Conservation (phyloP, 2,797 vertebrate genomes). For the Protonibea diacanthus region DNA sequence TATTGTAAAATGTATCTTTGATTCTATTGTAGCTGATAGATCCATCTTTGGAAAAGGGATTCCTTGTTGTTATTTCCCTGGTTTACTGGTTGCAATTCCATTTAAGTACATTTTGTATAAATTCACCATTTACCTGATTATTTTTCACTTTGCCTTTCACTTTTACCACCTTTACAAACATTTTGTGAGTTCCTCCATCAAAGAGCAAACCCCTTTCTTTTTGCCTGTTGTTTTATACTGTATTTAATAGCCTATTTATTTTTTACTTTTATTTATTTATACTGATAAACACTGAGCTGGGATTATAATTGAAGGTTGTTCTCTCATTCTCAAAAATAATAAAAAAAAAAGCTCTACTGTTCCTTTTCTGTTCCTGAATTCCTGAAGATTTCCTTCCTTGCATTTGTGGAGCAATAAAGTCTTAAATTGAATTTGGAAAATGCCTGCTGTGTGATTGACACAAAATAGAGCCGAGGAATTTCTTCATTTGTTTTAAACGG, state of each 20-base stretch:
- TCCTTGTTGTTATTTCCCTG: constrained; percentile 52
- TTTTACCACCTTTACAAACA: constrained; percentile 65
- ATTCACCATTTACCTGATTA: constrained; percentile 62
- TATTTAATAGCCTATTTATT: constrained; percentile 92
- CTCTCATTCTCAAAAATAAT: constrained; percentile 76
- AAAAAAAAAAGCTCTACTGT: constrained; percentile 63
- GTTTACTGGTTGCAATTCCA: constrained; percentile 66
- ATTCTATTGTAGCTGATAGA: constrained; percentile 68
- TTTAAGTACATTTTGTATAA: constrained; percentile 69
- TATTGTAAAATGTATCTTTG: constrained; percentile 61
- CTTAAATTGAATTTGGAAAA: constrained; percentile 37
- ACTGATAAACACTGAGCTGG: constrained; percentile 83
- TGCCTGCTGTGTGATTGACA: constrained; percentile 43
- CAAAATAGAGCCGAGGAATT: constrained; percentile 26
- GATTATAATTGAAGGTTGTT: constrained; percentile 84
- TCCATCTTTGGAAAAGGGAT: constrained; percentile 75
- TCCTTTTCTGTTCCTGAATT: constrained; percentile 29
- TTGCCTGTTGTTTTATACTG: constrained; percentile 82
- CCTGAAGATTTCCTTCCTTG: constrained; percentile 32
- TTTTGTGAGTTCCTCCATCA: constrained; percentile 57
- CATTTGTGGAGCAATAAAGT: constrained; percentile 64
- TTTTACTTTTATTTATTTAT: constrained; percentile 89
- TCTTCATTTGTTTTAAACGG: constrained; percentile 38
- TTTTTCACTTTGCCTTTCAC: constrained; percentile 56
- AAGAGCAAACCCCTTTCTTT: constrained; percentile 58